Conservation (phyloP, 2,888 invertebrate species). For the Drosophila formosana region DNA sequence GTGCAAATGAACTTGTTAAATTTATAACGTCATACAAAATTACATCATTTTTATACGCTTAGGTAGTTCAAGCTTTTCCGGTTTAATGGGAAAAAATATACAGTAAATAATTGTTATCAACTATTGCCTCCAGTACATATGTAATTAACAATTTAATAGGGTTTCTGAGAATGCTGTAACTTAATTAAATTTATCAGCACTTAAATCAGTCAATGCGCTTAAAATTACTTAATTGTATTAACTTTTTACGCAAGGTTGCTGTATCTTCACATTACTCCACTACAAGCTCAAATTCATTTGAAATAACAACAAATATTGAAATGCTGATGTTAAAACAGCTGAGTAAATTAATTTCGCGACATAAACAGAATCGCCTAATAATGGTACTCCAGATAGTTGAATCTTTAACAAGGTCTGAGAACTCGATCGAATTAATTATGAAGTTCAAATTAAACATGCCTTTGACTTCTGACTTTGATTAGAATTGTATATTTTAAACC, state of each 20-base stretch:
- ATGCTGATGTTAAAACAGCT: not conserved
- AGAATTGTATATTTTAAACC: not conserved
- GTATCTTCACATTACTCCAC: not conserved
- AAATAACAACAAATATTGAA: not conserved
- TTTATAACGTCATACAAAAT: not conserved
- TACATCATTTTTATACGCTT: not conserved
- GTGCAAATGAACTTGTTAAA: not conserved
- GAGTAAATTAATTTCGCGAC: not conserved
- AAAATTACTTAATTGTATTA: slow-evolving; percentile 4
- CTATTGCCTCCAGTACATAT: not conserved
- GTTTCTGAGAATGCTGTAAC: not conserved
- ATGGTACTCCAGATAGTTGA: no score
- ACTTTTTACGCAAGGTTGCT: not conserved
- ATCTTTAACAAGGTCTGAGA: not conserved
- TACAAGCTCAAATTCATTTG: not conserved
- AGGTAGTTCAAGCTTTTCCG: not conserved
- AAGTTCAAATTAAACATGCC: not conserved
- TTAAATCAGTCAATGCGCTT: not conserved
- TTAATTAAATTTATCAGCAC: not conserved
- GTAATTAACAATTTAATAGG: not conserved
- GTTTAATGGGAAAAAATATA: not conserved
- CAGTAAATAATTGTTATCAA: not conserved
- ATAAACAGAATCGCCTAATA: not conserved
- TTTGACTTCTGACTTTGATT: not conserved
- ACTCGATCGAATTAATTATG: not conserved